Base-by-base conservation (phyloP, 2,113 vertebrate species). In the Pseudolaguvia tuberculata region DNA sequence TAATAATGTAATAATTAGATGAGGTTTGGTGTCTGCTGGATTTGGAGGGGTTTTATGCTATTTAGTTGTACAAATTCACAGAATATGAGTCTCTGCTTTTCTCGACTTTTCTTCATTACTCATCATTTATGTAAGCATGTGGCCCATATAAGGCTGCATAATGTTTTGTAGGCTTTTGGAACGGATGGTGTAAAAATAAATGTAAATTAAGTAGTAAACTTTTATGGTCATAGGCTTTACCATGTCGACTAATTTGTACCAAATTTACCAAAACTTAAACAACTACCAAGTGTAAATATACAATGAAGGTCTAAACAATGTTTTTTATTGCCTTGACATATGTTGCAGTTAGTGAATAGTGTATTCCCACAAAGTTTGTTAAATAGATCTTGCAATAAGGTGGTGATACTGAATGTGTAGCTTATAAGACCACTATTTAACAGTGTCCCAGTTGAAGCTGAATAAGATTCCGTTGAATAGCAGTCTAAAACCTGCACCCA, bases 401-500 rank as follows among this genome's bases (percentile, higher is more conserved):
- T 62, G 31, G 47, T 29, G 6, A 15, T 9, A 23, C 51, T 66
- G 25, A 20, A 35, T 47, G 31, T 73, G n/a, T 62, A 29, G 20
- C 2, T 35, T 51, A 45, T 56, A 31, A 21, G 23, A 7, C 17
- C 18, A 17, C 29, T 74, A 48, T 72, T 68, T 59, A 45, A 27
- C 11, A 63, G 29, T 21, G 23, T 58, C 52, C 59, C 20, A 35
- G 47, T 45, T 73, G 50, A 50, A 68, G 15, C 27, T 66, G 52
- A 55, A 31, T 21, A 51, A 39, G 47, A 58, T 63, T 61, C 25
- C 23, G 68, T 59, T 59, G 42, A 56, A 62, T 62, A 56, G 35
- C 59, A 58, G 56, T 21, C 39, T 78, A 18, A 78, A 78, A 58
- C 70, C 35, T 53, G 73, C 11, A 71, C 65, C 58, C 57, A 69